phyloP scores from a whole-genome alignment of 1,140 invertebrate genomes.

The Sinonovacula constricta region DNA sequence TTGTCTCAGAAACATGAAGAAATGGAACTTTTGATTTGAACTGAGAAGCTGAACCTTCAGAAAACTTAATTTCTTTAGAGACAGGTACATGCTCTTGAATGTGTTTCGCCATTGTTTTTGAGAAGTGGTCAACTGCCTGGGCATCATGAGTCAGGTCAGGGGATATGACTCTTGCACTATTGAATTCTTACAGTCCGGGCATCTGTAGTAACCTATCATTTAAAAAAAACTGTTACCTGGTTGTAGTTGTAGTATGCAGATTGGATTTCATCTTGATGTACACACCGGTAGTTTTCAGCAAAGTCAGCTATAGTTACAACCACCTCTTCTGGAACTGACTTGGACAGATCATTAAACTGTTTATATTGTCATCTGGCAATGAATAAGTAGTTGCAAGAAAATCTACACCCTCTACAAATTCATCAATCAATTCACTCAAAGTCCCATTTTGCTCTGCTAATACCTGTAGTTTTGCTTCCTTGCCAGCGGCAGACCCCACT shows the following conservation, averaged over 20 bases:
- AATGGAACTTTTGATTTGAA: constrained; percentile 13
- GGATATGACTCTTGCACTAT: too few species aligned
- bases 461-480: constrained; percentile 18
- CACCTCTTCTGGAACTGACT: constrained; percentile 13
- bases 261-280: constrained; percentile 23
- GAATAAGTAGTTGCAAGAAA: constrained; percentile 21
- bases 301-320: constrained; percentile 28
- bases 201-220: too few species aligned
- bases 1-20: constrained; percentile 15
- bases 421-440: constrained; percentile 15
- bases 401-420: constrained; percentile 1
- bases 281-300: constrained; percentile 41
- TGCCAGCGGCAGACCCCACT: not conserved
- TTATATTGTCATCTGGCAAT: constrained; percentile 33
- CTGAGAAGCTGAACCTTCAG: constrained; percentile 10
- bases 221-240: too few species aligned
- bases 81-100: not conserved
- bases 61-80: constrained; percentile 6
- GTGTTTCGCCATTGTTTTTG: not conserved
- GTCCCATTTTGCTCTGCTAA: constrained; percentile 4
- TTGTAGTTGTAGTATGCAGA: too few species aligned
- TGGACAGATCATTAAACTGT: constrained; percentile 16
- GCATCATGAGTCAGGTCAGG: too few species aligned
- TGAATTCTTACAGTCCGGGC: too few species aligned
- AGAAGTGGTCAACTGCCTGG: too few species aligned